phyloP scores from a whole-genome alignment of 2,113 vertebrate species.

The Rissa tridactyla region DNA sequence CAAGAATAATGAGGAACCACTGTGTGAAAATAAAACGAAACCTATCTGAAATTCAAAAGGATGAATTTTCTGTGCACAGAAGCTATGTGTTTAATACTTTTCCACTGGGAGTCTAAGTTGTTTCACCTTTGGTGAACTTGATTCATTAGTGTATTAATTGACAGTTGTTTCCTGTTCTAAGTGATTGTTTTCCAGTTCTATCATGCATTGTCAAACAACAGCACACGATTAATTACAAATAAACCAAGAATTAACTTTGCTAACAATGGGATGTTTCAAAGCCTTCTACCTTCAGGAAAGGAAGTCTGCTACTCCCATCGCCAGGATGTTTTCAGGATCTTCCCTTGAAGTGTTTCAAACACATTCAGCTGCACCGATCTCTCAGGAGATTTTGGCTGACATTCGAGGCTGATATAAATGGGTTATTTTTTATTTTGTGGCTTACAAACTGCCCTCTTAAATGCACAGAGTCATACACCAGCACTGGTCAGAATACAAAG shows the following conservation, averaged over 20 bases:
- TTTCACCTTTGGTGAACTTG: slow-evolving; percentile 53
- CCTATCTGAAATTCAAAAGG: neutral
- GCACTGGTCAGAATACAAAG: neutral
- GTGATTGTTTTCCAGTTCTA: slow-evolving; percentile 61
- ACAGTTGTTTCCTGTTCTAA: slow-evolving; percentile 68
- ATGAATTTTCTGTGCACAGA: neutral
- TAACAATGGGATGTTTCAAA: slow-evolving; percentile 12
- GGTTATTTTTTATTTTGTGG: neutral
- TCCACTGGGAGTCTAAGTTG: neutral
- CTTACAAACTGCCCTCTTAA: neutral
- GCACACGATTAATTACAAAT: slow-evolving; percentile 69
- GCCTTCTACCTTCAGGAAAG: neutral
- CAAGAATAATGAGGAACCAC: neutral
- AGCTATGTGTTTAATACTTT: neutral
- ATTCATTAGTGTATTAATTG: slow-evolving; percentile 72
- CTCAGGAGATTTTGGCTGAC: neutral
- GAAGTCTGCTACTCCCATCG: neutral
- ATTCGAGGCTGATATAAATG: neutral
- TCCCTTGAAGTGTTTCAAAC: neutral
- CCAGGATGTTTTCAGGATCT: neutral
- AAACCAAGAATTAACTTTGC: slow-evolving; percentile 48
- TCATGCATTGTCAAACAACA: slow-evolving; percentile 59
- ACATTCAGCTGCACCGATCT: neutral
- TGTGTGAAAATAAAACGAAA: neutral
- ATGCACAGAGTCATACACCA: neutral